Evolutionary conservation across 1,140 invertebrate species (phyloP), one percentile per base, ranked within the genome.

Genomic region (Cydia pomonella): DNA sequence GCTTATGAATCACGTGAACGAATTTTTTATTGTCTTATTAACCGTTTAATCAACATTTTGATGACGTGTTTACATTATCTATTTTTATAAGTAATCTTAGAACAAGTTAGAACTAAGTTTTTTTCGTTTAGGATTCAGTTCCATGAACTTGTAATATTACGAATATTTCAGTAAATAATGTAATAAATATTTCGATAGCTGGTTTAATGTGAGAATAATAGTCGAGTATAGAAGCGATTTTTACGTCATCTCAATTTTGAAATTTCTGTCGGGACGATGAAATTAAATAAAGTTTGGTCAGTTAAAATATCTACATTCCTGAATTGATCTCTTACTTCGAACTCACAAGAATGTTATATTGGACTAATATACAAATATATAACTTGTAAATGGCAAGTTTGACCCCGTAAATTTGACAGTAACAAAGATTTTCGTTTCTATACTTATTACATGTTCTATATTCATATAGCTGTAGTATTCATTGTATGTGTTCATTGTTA

Each of bases 81-180:
- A 50, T 50, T 47, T 73, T 73, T 47, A 73, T 27, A 73, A 25
- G 72, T 73, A 59, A 59, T 59, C 53, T 23, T 59, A 27, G 23
- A 73, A 73, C 47, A 50, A 73, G 44, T 59, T 59, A 50, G 72
- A 73, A 73, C 47, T 73, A 73, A 73, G 44, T 73, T 69, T 4
- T 16, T 50, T 73, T 50, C 50, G 72, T 73, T 73, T 73, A 50
- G 44, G 10, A 53, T 50, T 53, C 10, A 10, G 53, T 59, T 59
- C 53, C 53, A 12, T 59, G 53, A 53, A 53, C n/a, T 53, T 18
- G n/a, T 18, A 53, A 53, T 53, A n/a, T n/a, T n/a, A n/a, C n/a
- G n/a, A n/a, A n/a, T n/a, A n/a, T n/a, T n/a, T n/a, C n/a, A n/a
- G n/a, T n/a, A n/a, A n/a, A n/a, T n/a, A n/a, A n/a, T n/a, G n/a